Conservation (phyloP, 2,888 invertebrate genomes). For the Drosophila algonquin region DNA sequence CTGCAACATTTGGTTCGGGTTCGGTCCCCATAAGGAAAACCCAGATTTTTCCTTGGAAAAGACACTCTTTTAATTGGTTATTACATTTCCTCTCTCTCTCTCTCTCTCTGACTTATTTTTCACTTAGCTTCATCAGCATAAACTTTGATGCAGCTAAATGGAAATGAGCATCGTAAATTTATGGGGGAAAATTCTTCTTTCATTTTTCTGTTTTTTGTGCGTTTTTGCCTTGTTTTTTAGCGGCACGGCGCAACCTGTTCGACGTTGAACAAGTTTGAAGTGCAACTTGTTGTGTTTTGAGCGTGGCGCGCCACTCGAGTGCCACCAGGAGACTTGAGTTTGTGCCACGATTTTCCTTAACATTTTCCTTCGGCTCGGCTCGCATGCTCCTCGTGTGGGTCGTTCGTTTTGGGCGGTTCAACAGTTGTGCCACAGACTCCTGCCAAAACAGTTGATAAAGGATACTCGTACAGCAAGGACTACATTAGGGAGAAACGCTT, state of each 20-base stretch:
- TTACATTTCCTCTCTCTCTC: slow-evolving; percentile 8
- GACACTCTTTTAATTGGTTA: slow-evolving; percentile 21
- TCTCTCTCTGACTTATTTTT: slow-evolving; percentile 31
- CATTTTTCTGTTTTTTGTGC: neutral
- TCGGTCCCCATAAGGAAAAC: neutral
- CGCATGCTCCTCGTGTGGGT: slow-evolving; percentile 14
- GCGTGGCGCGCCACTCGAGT: slow-evolving; percentile 10
- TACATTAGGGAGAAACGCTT: neutral
- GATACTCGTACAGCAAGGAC: slow-evolving; percentile 57
- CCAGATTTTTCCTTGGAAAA: too few relatives aligned
- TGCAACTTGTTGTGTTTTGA: slow-evolving; percentile 75
- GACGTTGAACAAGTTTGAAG: slow-evolving; percentile 48
- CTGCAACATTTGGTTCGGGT: neutral
- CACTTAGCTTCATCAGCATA: slow-evolving; percentile 40
- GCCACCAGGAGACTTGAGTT: slow-evolving; percentile 17
- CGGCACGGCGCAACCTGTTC: slow-evolving; percentile 55
- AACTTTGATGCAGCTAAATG: slow-evolving; percentile 21
- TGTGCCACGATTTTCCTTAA: slow-evolving; percentile 13
- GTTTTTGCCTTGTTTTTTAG: neutral
- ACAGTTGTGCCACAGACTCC: slow-evolving; percentile 51
- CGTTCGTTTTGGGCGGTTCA: slow-evolving; percentile 25
- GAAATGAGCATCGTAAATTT: slow-evolving; percentile 31
- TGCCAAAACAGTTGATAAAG: slow-evolving; percentile 73
- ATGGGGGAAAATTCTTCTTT: neutral
- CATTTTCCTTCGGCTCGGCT: slow-evolving; percentile 19